Evolutionary conservation across 2,888 invertebrate species (phyloP).

Genomic region (Dusona sp.): DNA sequence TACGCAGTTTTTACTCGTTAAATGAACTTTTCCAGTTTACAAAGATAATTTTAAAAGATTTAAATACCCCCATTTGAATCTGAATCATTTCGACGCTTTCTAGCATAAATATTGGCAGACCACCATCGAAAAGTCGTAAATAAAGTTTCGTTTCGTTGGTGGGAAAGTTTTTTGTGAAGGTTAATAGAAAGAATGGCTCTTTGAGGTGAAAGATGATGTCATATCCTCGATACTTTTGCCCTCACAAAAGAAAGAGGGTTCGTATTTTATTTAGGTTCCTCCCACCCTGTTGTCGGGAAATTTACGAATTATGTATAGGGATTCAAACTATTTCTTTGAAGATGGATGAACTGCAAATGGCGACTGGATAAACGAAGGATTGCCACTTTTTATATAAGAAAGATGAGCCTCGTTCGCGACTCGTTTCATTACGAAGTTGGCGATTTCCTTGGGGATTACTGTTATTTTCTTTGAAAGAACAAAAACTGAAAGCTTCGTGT

Average conservation of each 20-base stretch:
- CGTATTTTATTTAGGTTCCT: slow-evolving; percentile 15
- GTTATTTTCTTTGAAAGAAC: slow-evolving; percentile 36
- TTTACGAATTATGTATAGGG: slow-evolving; percentile 36
- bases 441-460: slow-evolving; percentile 67
- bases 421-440: slow-evolving; percentile 47
- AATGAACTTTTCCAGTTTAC: neutral
- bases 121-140: neutral
- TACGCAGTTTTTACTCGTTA: neutral
- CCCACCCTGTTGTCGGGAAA: slow-evolving; percentile 28
- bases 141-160: neutral
- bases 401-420: neutral
- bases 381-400: neutral
- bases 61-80: neutral
- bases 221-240: neutral
- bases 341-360: slow-evolving; percentile 15
- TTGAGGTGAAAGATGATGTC: slow-evolving; percentile 16
- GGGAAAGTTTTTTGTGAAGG: neutral
- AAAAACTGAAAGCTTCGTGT: slow-evolving; percentile 45
- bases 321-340: slow-evolving; percentile 21
- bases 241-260: neutral
- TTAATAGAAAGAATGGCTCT: slow-evolving; percentile 3
- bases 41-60: neutral
- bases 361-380: neutral
- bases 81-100: neutral
- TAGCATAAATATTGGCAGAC: neutral